phyloP scores from a whole-genome alignment of 2,113 vertebrate genomes.

The Myanophis thanlyinensis region DNA sequence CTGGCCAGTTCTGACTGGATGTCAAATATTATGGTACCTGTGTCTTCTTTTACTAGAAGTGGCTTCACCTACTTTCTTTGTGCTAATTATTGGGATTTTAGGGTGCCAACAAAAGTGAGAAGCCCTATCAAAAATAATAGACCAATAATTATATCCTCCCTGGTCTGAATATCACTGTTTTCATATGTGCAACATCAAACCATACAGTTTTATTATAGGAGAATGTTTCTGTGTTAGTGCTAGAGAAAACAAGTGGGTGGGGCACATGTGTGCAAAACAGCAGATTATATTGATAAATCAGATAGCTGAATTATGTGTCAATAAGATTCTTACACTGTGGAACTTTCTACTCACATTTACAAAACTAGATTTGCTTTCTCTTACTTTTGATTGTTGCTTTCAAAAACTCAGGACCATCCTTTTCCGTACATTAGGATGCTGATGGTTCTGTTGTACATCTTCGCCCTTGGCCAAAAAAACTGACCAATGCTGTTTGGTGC shows the following conservation, averaged over 20 bases:
- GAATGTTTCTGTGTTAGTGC: neutral
- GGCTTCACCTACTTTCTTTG: neutral
- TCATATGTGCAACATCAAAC: neutral
- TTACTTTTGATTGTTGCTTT: too few relatives aligned
- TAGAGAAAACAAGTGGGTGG: neutral
- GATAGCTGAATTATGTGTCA: too few relatives aligned
- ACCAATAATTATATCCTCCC: neutral
- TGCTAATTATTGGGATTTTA: neutral
- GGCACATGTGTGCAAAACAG: neutral
- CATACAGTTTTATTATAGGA: neutral
- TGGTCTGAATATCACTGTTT: neutral
- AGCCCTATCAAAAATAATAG: neutral
- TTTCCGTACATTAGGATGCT: too few relatives aligned
- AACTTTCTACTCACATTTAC: too few relatives aligned
- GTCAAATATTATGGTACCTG: neutral
- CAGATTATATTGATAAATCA: neutral
- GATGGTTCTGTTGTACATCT: too few relatives aligned
- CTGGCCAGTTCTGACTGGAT: neutral
- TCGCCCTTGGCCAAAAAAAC: too few relatives aligned
- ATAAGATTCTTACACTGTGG: too few relatives aligned
- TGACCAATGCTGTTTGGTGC: too few relatives aligned
- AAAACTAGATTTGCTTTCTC: too few relatives aligned
- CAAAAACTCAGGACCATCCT: too few relatives aligned
- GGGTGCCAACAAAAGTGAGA: neutral
- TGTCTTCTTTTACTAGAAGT: neutral